Evolutionary conservation across 2,113 vertebrate genomes (phyloP), one percentile per base, ranked within the genome.

Genomic region (Nibea coibor): DNA sequence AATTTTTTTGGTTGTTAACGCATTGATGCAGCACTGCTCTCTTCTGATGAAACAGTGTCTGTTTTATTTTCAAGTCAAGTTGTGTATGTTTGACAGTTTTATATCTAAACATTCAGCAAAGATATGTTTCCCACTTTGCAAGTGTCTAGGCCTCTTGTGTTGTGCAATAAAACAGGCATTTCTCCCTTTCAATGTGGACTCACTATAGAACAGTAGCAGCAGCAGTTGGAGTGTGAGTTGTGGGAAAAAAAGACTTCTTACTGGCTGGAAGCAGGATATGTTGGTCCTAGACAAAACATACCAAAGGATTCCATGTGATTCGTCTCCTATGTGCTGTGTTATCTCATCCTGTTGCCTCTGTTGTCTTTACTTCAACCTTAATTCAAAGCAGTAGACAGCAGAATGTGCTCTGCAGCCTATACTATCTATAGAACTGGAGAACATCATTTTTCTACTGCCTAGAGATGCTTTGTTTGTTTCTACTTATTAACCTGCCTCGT

Each of bases 281-380:
- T 89, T 78, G 69, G 61, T 86, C 84, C 76, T 19, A 91, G 90
- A 90, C 86, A 89, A 91, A 91, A 92, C 86, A 92, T 87, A 81
- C 87, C 79, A 73, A 53, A 64, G 87, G 88, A 86, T 90, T 93
- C 70, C 31, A 51, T 87, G 83, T 72, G 91, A 88, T 90, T 84
- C 77, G 66, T 88, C 87, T 88, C 54, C 48, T 72, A 31, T 72
- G 83, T 54, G 78, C 67, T 78, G 72, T 68, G 89, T 85, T 87
- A 87, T 92, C 85, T 90, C 85, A 88, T 80, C 82, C 83, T 82
- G 63, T 64, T 88, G 84, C 45, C 47, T 67, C 75, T 89, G 82
- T 87, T 86, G 87, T 88, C 86, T 90, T 89, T 87, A 24, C 51
- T 76, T 54, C 43, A 28, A 45, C 42, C 39, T 77, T 80, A 75